These are phyloP conservation scores for Tetranychus piercei DNA, from an alignment of 2,888 invertebrate genomes.

Conservation along the genomic window DNA sequence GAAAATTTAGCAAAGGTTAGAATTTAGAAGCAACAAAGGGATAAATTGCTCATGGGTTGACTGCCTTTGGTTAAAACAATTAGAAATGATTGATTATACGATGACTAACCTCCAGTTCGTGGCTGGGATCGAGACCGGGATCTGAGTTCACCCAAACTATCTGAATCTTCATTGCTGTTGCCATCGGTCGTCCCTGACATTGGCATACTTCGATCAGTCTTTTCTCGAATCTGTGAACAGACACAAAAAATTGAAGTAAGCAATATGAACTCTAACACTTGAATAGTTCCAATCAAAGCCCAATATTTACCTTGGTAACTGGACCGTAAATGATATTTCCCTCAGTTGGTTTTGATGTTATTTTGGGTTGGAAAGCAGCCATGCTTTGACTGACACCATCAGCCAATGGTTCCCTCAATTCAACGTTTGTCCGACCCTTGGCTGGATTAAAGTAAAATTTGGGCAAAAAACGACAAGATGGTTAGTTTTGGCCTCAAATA, in stretches of 20 bases:
- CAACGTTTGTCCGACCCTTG: constrained; percentile 98
- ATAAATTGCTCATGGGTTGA: no score
- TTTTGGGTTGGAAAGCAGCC: constrained; percentile 91
- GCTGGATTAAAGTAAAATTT: constrained; percentile 43
- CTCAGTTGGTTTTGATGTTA: constrained; percentile 41
- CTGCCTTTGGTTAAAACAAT: no score
- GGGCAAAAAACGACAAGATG: no score
- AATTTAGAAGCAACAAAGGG: background rate
- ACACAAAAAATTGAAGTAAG: background rate
- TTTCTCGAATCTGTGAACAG: constrained; percentile 54
- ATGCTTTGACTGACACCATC: constrained; percentile 95
- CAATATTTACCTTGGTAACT: constrained; percentile 64
- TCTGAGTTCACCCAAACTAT: background rate
- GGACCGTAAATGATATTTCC: constrained; percentile 52
- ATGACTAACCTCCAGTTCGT: background rate
- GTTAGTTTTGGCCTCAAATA: no score
- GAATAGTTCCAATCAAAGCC: constrained; percentile 8
- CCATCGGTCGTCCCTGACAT: constrained; percentile 39
- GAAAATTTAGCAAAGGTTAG: background rate
- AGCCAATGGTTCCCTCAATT: constrained; percentile 93
- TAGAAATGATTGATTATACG: no score
- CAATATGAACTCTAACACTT: background rate
- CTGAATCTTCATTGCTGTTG: background rate
- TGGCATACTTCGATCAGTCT: constrained; percentile 71
- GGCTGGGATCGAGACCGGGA: background rate